Conservation (phyloP, 2,113 vertebrate genomes). For the Engraulis encrasicolus region DNA sequence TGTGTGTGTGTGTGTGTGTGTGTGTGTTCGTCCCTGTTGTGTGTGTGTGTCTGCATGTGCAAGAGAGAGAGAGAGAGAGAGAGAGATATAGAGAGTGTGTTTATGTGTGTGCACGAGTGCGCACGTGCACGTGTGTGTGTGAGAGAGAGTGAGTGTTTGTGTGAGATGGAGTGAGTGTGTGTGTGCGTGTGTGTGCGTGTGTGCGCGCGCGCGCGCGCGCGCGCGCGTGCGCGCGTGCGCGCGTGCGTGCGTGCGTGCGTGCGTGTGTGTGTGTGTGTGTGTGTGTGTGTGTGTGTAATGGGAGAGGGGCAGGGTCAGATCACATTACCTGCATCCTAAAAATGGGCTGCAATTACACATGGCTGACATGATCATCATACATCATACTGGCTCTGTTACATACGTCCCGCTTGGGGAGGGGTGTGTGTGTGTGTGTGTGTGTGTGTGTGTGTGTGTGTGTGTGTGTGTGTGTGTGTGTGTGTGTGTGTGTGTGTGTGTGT, state of each 20-base stretch:
- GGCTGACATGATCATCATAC: conserved; percentile 7
- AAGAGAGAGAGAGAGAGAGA: not conserved
- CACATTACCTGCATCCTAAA: not conserved
- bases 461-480: conserved; percentile 8
- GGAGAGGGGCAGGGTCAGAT: not conserved
- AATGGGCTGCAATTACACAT: not conserved
- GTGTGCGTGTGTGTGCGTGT: not conserved
- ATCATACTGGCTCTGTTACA: not conserved
- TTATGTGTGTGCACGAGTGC: too few relatives aligned
- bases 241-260: not conserved
- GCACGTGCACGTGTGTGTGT: not conserved
- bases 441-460: not conserved
- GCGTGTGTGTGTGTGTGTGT: conserved; percentile 6
- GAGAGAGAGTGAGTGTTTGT: not conserved
- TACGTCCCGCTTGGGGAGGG: not conserved
- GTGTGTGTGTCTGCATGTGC: not conserved
- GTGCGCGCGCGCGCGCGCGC: not conserved
- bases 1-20: not conserved
- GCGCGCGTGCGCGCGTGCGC: not conserved
- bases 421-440: not conserved
- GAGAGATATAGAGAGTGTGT: too few relatives aligned
- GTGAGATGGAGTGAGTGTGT: too few relatives aligned
- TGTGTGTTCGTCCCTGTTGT: not conserved
- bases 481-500: not conserved
- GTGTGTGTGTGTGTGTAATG: not conserved